Percentiles rank a stretch among this genome's conserved stretches.
Evolutionary conservation across 2,888 invertebrate species (phyloP).

Genomic region (Aspidiotus destructor): DNA sequence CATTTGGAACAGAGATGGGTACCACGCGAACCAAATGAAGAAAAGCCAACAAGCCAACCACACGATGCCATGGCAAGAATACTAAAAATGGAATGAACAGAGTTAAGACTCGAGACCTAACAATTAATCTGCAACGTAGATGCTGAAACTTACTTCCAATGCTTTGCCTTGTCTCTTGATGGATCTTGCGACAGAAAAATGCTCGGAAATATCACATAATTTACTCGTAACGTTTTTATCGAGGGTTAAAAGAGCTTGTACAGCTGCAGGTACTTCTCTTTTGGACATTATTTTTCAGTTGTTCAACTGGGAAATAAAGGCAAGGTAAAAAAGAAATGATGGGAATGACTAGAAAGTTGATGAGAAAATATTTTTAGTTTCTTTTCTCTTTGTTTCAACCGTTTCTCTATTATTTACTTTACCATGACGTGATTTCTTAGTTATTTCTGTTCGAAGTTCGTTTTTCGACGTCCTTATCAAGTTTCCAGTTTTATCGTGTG

Average conservation of each 20-base stretch:
- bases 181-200: constrained; percentile 5
- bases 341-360: no score
- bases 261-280: constrained; percentile 7
- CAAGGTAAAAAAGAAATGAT: no score
- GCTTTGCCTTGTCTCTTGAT: constrained; percentile 18
- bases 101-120: background rate
- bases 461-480: no score
- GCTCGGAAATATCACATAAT: constrained; percentile 17
- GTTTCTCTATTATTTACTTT: no score
- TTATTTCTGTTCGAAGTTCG: no score
- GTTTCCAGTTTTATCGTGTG: no score
- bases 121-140: background rate
- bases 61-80: constrained; percentile 79
- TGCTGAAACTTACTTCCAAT: constrained; percentile 14
- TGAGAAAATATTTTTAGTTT: no score
- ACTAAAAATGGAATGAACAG: constrained; percentile 44
- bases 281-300: constrained; percentile 6
- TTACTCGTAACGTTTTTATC: constrained; percentile 19
- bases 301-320: no score
- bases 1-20: constrained; percentile 60
- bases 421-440: no score
- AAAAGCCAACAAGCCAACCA: constrained; percentile 72
- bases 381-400: no score
- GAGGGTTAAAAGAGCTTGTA: constrained; percentile 22
- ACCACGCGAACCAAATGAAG: constrained; percentile 65